A percentile compares a stretch with the other conserved stretches of the same genome.
phyloP scores from a whole-genome alignment of 2,797 vertebrate genomes.

The Loriculus beryllinus region DNA sequence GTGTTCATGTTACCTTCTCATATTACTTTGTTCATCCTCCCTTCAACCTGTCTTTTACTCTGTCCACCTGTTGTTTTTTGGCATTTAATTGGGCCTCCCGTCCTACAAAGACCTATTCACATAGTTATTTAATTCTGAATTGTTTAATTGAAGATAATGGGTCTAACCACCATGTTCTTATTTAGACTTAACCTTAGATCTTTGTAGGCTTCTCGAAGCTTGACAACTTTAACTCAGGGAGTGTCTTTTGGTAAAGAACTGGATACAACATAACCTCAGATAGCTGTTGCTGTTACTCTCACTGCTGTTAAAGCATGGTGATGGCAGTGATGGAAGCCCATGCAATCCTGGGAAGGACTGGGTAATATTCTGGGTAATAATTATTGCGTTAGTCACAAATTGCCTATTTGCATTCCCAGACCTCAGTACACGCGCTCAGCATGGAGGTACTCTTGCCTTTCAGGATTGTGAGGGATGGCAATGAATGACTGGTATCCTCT shows the following conservation, averaged over 20 bases:
- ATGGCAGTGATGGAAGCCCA: not conserved
- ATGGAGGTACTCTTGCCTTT: not conserved
- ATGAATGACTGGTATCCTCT: not conserved
- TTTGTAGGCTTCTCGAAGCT: not conserved
- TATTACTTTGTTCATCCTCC: constrained; percentile 42
- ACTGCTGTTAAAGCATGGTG: not conserved
- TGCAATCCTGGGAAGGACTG: not conserved
- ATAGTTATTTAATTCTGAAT: not conserved
- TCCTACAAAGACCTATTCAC: not conserved
- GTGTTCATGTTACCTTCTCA: constrained; percentile 40
- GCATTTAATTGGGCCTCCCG: not conserved
- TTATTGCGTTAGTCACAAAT: not conserved
- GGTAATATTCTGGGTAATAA: not conserved
- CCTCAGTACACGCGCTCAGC: rapidly evolving
- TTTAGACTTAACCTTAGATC: not conserved
- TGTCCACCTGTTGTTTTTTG: constrained; percentile 48
- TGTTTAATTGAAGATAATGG: not conserved
- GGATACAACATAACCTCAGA: not conserved
- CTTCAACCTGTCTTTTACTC: constrained; percentile 32
- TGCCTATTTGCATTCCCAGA: not conserved
- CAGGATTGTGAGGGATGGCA: not conserved
- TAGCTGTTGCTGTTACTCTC: not conserved
- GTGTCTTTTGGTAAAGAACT: not conserved
- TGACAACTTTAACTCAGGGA: not conserved
- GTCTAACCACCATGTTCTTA: not conserved